A percentile compares a stretch with the other conserved stretches of the same genome.
Evolutionary conservation across 2,797 vertebrate genomes (phyloP).

Genomic region (Erpetoichthys calabaricus): DNA sequence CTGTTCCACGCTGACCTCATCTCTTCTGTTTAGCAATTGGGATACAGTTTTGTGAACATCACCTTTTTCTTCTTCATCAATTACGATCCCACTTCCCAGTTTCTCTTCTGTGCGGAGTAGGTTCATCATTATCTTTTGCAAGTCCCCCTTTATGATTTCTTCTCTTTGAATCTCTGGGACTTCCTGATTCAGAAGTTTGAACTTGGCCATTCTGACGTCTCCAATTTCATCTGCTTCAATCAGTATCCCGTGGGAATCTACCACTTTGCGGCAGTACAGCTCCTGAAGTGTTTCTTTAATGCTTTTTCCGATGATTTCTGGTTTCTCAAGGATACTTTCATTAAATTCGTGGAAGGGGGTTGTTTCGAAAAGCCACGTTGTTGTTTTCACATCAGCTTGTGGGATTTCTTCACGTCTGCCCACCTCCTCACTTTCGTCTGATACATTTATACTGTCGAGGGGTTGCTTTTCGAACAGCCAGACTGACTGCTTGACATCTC

Average conservation of each 20-base stretch:
- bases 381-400: slow-evolving; percentile 72
- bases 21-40: slow-evolving; percentile 64
- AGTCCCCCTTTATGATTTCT: slow-evolving; percentile 67
- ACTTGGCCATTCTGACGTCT: slow-evolving; percentile 83
- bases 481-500: slow-evolving; percentile 74
- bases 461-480: slow-evolving; percentile 86
- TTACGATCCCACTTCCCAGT: slow-evolving; percentile 45
- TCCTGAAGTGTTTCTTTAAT: slow-evolving; percentile 76
- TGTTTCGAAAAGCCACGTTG: slow-evolving; percentile 85
- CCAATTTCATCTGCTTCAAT: slow-evolving; percentile 81
- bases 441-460: slow-evolving; percentile 66
- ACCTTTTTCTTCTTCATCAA: slow-evolving; percentile 74
- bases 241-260: slow-evolving; percentile 70
- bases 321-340: slow-evolving; percentile 53
- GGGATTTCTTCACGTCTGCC: slow-evolving; percentile 56
- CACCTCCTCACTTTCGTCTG: slow-evolving; percentile 36
- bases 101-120: slow-evolving; percentile 57
- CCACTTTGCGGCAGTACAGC: slow-evolving; percentile 69
- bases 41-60: slow-evolving; percentile 65
- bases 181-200: slow-evolving; percentile 73
- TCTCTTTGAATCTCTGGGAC: slow-evolving; percentile 76
- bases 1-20: slow-evolving; percentile 45
- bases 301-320: slow-evolving; percentile 74
- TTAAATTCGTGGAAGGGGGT: slow-evolving; percentile 76
- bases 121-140: slow-evolving; percentile 76